phyloP scores from a whole-genome alignment of 2,113 vertebrate species.

The Calidris pugnax region DNA sequence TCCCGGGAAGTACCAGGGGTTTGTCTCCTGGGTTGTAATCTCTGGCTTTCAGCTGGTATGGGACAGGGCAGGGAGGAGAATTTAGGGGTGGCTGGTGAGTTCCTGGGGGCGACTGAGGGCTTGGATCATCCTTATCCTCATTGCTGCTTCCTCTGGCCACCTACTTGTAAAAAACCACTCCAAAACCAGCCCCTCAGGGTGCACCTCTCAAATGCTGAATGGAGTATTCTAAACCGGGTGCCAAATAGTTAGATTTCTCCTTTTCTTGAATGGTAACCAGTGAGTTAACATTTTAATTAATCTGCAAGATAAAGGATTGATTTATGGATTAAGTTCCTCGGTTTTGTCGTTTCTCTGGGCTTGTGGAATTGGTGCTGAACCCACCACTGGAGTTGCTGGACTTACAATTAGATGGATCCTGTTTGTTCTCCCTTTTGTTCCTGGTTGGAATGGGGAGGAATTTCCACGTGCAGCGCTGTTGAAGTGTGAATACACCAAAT shows the following conservation, averaged over 20 bases:
- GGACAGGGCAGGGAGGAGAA: neutral
- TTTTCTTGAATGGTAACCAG: too few relatives aligned
- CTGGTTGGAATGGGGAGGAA: neutral
- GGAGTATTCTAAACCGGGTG: neutral
- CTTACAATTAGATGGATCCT: neutral
- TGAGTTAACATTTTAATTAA: neutral
- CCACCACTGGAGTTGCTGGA: neutral
- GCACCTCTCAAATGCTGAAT: too few relatives aligned
- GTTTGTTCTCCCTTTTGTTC: neutral
- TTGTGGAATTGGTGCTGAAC: neutral
- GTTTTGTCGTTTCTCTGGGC: neutral
- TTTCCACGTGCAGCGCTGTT: neutral
- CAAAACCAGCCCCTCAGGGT: too few relatives aligned
- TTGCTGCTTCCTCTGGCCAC: neutral
- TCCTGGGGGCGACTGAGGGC: neutral
- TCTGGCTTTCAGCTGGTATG: rapidly evolving
- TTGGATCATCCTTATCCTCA: neutral
- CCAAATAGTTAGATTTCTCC: neutral
- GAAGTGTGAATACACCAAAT: neutral
- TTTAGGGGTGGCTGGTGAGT: neutral
- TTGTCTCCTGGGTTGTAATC: neutral
- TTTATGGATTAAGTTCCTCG: neutral
- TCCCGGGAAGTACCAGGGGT: neutral
- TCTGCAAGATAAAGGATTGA: neutral
- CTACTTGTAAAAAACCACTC: neutral